Evolutionary conservation across 2,113 vertebrate genomes (phyloP).

Genomic region (Chloropsis hardwickii): DNA sequence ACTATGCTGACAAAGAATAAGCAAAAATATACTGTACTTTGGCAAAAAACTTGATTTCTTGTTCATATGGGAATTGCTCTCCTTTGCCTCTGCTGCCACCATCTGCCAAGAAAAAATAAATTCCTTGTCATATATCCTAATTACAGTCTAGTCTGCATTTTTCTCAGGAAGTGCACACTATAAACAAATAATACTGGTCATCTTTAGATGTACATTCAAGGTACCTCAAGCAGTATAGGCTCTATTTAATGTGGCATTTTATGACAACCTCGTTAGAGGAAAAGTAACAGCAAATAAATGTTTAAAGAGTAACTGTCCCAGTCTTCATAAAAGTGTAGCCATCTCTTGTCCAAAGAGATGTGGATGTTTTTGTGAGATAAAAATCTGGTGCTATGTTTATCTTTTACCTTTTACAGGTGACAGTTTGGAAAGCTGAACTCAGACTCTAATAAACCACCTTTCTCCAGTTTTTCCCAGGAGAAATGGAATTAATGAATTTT

Average conservation of each 20-base stretch:
- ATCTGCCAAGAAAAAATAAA: conserved; percentile 76
- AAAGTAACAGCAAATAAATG: background rate
- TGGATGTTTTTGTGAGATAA: background rate
- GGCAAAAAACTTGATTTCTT: conserved; percentile 97
- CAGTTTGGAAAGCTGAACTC: background rate
- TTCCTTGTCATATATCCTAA: background rate
- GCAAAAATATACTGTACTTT: conserved; percentile 82
- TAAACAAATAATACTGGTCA: background rate
- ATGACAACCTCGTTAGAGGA: background rate
- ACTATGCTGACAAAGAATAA: background rate
- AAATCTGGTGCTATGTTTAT: background rate
- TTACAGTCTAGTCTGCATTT: background rate
- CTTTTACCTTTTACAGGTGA: background rate
- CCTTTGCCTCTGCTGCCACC: conserved; percentile 80
- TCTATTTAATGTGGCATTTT: background rate
- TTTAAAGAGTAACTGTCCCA: background rate
- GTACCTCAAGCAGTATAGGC: background rate
- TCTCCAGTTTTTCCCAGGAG: background rate
- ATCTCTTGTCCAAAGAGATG: background rate
- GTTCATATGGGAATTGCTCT: conserved; percentile 88
- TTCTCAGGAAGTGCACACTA: background rate
- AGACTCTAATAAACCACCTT: background rate
- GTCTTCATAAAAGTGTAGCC: background rate
- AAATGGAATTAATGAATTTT: background rate
- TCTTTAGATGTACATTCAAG: background rate